phyloP scores from a whole-genome alignment of 2,888 invertebrate genomes.

The Plebejus argus region DNA sequence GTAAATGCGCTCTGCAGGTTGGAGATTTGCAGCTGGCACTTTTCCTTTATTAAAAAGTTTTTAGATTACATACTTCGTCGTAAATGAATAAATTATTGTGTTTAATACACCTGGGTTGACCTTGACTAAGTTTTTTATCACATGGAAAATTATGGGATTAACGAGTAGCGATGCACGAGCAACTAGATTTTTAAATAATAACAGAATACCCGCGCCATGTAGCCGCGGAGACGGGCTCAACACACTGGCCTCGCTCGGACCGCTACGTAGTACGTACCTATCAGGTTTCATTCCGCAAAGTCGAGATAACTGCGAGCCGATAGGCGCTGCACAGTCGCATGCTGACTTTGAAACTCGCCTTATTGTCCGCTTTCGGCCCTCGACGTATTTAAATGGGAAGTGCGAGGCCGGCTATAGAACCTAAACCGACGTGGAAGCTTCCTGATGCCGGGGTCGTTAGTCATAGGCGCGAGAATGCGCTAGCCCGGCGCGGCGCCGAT shows the following conservation, averaged over 20 bases:
- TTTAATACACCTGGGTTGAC: background rate
- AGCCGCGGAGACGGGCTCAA: slow-evolving; percentile 32
- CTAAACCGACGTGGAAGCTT: slow-evolving; percentile 58
- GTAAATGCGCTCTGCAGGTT: background rate
- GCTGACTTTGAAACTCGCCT: slow-evolving; percentile 65
- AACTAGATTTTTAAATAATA: slow-evolving; percentile 17
- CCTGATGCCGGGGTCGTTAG: slow-evolving; percentile 57
- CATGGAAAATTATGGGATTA: background rate
- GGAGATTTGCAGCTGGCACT: background rate
- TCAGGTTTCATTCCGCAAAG: slow-evolving; percentile 78
- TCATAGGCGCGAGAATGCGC: slow-evolving; percentile 59
- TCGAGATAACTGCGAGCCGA: slow-evolving; percentile 67
- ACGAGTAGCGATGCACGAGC: background rate
- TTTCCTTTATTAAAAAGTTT: background rate
- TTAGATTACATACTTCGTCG: background rate
- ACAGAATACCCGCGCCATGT: slow-evolving; percentile 2
- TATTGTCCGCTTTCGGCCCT: slow-evolving; percentile 63
- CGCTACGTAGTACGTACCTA: slow-evolving; percentile 64
- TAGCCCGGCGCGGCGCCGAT: slow-evolving; percentile 74
- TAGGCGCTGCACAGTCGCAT: slow-evolving; percentile 60
- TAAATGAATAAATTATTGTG: background rate
- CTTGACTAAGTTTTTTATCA: background rate
- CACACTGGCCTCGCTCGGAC: slow-evolving; percentile 65
- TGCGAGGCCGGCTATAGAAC: slow-evolving; percentile 61
- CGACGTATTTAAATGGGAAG: slow-evolving; percentile 67